phyloP scores from a whole-genome alignment of 2,797 vertebrate genomes.

The Perdix hodgsoniae region DNA sequence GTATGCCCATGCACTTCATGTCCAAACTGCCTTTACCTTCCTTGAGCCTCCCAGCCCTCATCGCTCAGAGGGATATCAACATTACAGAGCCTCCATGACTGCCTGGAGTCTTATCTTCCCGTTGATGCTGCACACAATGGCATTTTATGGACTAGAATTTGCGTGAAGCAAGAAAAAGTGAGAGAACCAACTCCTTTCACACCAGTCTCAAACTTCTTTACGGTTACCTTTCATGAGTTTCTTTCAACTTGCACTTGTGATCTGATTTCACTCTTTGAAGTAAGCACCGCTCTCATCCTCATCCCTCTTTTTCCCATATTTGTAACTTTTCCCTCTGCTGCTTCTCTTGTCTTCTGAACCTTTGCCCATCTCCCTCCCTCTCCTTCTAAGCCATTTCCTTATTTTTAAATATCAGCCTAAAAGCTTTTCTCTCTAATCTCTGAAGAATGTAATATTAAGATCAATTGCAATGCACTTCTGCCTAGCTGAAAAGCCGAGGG shows the following conservation, averaged over 20 bases:
- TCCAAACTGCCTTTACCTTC: background rate
- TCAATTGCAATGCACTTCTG: background rate
- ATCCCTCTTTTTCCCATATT: background rate
- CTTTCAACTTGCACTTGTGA: background rate
- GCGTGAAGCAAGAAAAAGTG: background rate
- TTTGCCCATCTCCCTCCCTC: background rate
- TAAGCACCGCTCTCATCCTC: background rate
- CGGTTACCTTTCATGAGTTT: background rate
- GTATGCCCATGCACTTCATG: background rate
- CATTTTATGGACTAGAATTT: background rate
- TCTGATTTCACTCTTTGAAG: background rate
- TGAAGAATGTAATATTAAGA: background rate
- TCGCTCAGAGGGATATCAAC: background rate
- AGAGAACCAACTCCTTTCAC: background rate
- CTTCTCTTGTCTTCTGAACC: background rate
- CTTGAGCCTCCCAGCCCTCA: background rate
- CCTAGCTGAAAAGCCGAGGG: background rate
- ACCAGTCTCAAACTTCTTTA: background rate
- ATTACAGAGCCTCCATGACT: background rate
- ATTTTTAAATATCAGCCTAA: slow-evolving; percentile 7
- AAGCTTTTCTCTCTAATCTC: background rate
- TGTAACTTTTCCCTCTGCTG: background rate
- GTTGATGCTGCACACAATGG: background rate
- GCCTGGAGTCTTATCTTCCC: background rate
- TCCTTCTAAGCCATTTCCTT: background rate